Conservation (phyloP, 2,113 vertebrate species). For the Pollimyrus isidori region DNA sequence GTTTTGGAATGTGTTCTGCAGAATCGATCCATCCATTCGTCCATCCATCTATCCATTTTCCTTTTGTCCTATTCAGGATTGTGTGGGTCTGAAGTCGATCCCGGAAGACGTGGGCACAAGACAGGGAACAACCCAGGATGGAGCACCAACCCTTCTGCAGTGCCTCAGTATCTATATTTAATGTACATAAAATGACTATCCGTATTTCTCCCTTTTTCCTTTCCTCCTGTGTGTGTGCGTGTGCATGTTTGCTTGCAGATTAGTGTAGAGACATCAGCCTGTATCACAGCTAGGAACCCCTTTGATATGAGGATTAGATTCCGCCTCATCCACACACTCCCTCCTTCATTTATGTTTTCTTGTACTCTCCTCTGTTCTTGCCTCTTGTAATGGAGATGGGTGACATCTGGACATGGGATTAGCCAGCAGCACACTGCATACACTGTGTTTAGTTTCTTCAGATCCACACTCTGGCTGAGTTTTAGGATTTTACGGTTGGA, state of each 20-base stretch:
- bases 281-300: slow-evolving; percentile 7
- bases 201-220: background rate
- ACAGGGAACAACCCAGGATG: background rate
- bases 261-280: slow-evolving; percentile 1
- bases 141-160: background rate
- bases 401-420: slow-evolving; percentile 16
- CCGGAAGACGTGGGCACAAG: background rate
- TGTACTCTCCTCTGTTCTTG: slow-evolving; percentile 12
- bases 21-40: background rate
- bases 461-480: background rate
- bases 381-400: slow-evolving; percentile 18
- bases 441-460: background rate
- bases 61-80: background rate
- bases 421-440: background rate
- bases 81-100: background rate
- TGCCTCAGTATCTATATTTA: background rate
- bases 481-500: background rate
- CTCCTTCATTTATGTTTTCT: slow-evolving; percentile 24
- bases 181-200: background rate
- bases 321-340: slow-evolving; percentile 15
- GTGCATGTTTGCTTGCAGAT: background rate
- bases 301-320: slow-evolving; percentile 25
- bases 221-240: background rate
- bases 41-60: background rate
- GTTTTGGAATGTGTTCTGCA: background rate